Evolutionary conservation across 2,888 invertebrate genomes (phyloP), one percentile per base, ranked within the genome.

Genomic region (Lobophora halterata): DNA sequence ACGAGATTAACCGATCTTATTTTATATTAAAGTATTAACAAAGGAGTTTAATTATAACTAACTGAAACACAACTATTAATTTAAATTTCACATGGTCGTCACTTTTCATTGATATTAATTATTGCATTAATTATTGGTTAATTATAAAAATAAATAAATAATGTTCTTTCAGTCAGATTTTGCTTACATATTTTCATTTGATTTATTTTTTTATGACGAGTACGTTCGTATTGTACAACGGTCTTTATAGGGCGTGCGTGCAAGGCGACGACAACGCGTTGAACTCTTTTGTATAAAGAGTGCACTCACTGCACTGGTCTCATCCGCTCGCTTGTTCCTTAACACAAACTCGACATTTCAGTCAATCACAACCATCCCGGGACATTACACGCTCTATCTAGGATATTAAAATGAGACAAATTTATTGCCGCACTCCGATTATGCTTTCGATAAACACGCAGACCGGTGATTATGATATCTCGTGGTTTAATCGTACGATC

Each of bases 391-490:
- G 76, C 79, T 79, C 75, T n/a, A n/a, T n/a, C n/a, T 73, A 72
- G 74, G 70, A 74, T 85, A 83, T 82, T 82, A 82, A 85, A 82
- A 86, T 80, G 81, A 81, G 83, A 85, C 86, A 81, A 86, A 86
- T 86, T 85, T 85, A 86, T 83, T 71, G 80, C 81, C 71, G 71
- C 67, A 64, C 79, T 74, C 72, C 75, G 85, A 87, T 87, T 83
- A 85, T 79, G 71, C 63, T 74, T 76, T 82, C 80, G 85, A 86
- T 87, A 86, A 83, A 87, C 81, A 76, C 78, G 61, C 74, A 82
- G 80, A 79, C 85, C 85, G 76, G 83, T 86, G 86, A 87, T 87
- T 87, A 87, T 86, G 86, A 86, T 87, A 87, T 87, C 87, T 86
- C 64, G 56, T 61, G 67, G 73, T 78, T 71, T 79, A 83, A 87